Evolutionary conservation across 2,113 vertebrate genomes (phyloP), one percentile per base, ranked within the genome.

Genomic region (Pluvialis apricaria): DNA sequence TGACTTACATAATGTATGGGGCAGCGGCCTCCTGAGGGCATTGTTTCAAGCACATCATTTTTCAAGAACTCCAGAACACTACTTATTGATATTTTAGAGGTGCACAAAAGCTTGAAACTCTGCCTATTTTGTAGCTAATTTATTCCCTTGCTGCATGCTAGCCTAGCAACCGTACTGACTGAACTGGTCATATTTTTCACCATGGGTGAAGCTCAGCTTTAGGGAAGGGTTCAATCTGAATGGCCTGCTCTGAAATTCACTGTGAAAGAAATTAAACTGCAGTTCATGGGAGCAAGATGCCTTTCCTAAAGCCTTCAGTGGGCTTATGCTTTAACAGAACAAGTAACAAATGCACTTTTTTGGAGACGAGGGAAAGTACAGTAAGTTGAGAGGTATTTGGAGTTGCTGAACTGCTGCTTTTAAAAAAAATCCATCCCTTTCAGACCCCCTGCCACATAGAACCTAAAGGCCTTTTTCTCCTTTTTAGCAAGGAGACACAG

Each of bases 21-120:
- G 70, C 91, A 93, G 52, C 49, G 82, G 75, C 44, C 79, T 92
- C 94, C 54, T n/a, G 69, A 58, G 78, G 38, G 20, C 82, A 40
- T 91, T 88, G 90, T 94, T 97, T 96, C 71, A 91, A 66, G 91
- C 86, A 42, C 44, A 79, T 90, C 21, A 54, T 92, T 97, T 96
- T 92, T 95, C 61, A 89, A n/a, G 49, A 94, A 64, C 85, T 92
- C 72, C 58, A 88, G 45, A 92, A 80, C 76, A 55, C 86, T 64
- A 65, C 45, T 93, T 88, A 97, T 89, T 95, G 88, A 90, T 96
- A 91, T 97, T 96, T 98, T 96, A 95, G 64, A 92, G 44, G 73
- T 90, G 79, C 94, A 57, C 69, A 82, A 88, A 95, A 72, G 76
- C 75, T 91, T 94, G 91, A 78, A 95, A 76, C 71, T 87, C 88